Percentiles rank a stretch among this genome's conserved stretches.
These are phyloP conservation scores for Dendroctonus valens DNA, from an alignment of 1,140 invertebrate genomes.

Conservation along the genomic window DNA sequence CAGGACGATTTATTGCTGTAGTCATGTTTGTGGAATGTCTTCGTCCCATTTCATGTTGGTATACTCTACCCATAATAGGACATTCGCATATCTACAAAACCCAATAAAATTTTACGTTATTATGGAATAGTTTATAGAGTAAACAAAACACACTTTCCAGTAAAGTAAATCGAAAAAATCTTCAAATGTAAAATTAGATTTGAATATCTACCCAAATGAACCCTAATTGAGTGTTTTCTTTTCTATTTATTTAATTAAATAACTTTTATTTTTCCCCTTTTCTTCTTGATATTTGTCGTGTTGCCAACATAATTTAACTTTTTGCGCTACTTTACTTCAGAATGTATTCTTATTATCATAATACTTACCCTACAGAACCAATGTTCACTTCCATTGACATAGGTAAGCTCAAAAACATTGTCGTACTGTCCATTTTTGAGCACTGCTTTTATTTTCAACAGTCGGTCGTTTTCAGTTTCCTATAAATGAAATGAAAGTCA, in stretches of 20 bases:
- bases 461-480: conserved; percentile 44
- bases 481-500: conserved; percentile 32
- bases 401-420: conserved; percentile 45
- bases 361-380: conserved; percentile 45
- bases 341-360: background rate
- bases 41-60: conserved; percentile 47
- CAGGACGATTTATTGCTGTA: background rate
- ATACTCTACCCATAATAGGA: conserved; percentile 47
- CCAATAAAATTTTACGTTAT: too few species aligned
- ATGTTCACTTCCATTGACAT: conserved; percentile 42
- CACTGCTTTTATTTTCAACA: conserved; percentile 42
- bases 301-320: background rate
- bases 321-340: background rate
- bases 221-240: background rate
- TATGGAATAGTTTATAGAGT: background rate
- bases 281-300: background rate
- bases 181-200: background rate
- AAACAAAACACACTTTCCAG: background rate
- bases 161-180: background rate
- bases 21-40: conserved; percentile 38
- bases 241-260: background rate
- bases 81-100: conserved; percentile 41
- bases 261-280: background rate
- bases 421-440: conserved; percentile 44
- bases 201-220: too few species aligned